Conservation (phyloP, 2,113 vertebrate genomes). For the Phalacrocorax aristotelis region DNA sequence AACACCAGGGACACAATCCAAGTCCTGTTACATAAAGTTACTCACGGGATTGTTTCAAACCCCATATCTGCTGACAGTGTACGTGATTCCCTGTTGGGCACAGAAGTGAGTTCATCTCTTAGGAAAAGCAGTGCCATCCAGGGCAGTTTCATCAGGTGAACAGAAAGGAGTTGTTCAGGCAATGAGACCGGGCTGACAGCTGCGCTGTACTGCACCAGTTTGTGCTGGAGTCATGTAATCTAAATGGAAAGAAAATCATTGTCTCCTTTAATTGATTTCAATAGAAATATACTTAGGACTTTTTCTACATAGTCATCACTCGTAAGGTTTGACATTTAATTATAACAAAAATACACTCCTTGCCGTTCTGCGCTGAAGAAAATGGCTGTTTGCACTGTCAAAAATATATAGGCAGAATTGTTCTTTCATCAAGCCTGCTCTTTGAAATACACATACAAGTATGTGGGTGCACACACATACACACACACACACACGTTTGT, state of each 20-base stretch:
- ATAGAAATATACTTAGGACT: slow-evolving; percentile 19
- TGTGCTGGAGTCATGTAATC: neutral
- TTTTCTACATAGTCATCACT: neutral
- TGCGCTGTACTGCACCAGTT: neutral
- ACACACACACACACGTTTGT: neutral
- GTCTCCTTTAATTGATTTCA: slow-evolving; percentile 37
- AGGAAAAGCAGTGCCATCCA: neutral
- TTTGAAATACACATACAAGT: neutral
- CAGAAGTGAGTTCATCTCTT: neutral
- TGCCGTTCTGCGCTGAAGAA: neutral
- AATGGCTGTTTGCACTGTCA: neutral
- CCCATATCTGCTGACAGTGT: neutral
- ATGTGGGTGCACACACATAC: neutral
- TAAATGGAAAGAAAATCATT: slow-evolving; percentile 23
- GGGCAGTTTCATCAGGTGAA: neutral
- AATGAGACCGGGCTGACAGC: neutral
- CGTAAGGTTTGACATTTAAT: slow-evolving; percentile 1
- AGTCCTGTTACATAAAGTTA: neutral
- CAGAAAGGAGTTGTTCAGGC: neutral
- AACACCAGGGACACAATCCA: neutral
- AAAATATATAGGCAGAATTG: neutral
- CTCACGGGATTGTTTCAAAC: neutral
- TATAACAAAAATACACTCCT: neutral
- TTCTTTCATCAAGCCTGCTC: neutral
- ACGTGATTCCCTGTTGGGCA: neutral